Percentiles rank a stretch among this genome's conserved stretches.
These are phyloP conservation scores for Montifringilla adamsi DNA, from an alignment of 2,113 vertebrate genomes.

Conservation along the genomic window DNA sequence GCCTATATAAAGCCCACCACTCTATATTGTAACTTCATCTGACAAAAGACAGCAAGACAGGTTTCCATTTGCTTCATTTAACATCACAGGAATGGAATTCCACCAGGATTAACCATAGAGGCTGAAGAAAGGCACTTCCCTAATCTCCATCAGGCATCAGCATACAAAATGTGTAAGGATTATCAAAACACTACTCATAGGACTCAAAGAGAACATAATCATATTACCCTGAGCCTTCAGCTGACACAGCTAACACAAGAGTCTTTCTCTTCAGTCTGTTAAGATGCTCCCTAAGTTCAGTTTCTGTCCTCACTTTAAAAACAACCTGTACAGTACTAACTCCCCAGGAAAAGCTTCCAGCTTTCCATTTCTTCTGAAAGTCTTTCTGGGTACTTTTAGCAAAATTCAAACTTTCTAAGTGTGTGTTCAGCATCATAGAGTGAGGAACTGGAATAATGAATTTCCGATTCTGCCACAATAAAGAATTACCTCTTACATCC, in stretches of 20 bases:
- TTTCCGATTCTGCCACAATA: background rate
- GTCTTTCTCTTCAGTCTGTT: background rate
- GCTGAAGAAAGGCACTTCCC: background rate
- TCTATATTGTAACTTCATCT: background rate
- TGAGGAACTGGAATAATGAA: background rate
- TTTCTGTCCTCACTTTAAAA: background rate
- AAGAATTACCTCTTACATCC: background rate
- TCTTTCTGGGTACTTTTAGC: background rate
- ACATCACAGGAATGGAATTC: constrained; percentile 31
- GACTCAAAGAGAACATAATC: background rate
- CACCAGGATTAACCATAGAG: background rate
- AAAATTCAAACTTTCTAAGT: background rate
- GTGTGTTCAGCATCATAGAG: background rate
- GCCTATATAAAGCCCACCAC: background rate
- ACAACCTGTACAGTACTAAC: background rate
- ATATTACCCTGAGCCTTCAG: background rate
- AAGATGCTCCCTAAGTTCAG: background rate
- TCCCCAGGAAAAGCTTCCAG: background rate
- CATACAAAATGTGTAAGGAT: background rate
- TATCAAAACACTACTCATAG: background rate
- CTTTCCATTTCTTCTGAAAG: background rate
- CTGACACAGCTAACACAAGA: background rate
- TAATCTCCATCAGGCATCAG: background rate
- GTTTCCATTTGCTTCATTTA: background rate
- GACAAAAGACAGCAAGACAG: background rate